These are phyloP conservation scores for Heliconius erato DNA, from an alignment of 2,888 invertebrate genomes.

Conservation along the genomic window DNA sequence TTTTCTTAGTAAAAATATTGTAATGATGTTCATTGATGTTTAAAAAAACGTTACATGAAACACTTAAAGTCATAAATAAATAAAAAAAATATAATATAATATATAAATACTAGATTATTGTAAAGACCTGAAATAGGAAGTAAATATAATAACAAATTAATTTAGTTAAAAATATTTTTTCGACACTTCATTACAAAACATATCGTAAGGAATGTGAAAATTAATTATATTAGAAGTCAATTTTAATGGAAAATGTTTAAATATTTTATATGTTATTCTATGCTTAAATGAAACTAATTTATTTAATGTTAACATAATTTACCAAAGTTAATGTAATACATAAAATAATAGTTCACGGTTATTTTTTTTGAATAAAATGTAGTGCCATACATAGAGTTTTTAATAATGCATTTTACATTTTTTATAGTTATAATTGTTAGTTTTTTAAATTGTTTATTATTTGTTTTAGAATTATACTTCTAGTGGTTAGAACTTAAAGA, in stretches of 20 bases:
- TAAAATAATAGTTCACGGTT: background rate
- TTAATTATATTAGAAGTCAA: background rate
- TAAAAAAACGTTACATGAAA: background rate
- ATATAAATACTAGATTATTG: background rate
- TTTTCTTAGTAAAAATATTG: background rate
- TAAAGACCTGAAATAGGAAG: slow-evolving; percentile 4
- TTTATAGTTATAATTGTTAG: background rate
- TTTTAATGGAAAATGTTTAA: background rate
- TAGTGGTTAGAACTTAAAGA: slow-evolving; percentile 1
- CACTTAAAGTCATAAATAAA: background rate
- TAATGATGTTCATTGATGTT: background rate
- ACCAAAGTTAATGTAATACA: background rate
- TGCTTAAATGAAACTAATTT: background rate
- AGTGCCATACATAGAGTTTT: slow-evolving; percentile 2
- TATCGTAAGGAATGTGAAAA: background rate
- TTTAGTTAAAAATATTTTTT: background rate
- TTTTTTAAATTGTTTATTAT: background rate
- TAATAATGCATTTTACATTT: background rate
- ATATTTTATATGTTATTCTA: background rate
- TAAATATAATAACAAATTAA: slow-evolving; percentile 2
- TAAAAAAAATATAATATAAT: background rate
- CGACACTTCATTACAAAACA: background rate
- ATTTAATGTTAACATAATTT: background rate
- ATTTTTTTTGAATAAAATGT: background rate
- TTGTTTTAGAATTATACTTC: background rate